Evolutionary conservation across 2,113 vertebrate species (phyloP), one percentile per base, ranked within the genome.

Genomic region (Syrmaticus mikado): DNA sequence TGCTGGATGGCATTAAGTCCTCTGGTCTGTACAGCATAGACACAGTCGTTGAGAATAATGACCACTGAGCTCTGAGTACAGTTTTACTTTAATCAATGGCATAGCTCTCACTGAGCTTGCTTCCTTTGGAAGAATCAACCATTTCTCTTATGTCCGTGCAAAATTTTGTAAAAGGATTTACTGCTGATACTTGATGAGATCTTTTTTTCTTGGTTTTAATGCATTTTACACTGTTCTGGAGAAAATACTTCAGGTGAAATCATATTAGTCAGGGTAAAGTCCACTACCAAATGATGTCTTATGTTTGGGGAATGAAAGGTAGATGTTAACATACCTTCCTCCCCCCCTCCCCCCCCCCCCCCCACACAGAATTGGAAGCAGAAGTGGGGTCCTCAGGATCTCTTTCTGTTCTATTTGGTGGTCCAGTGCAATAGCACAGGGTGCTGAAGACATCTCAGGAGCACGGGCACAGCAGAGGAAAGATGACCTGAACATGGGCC

Each of bases 161-260:
- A 45, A 58, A n/a, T n/a, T 52, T 58, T 71, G 53, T 77, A 71
- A 77, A 70, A 90, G 55, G 18, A 52, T 70, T 85, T 43, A 36
- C 45, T 70, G 27, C 22, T 74, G n/a, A 16, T 61, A 58, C 58
- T 60, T 65, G 5, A 74, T 43, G 36, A 25, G 18, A 55, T 57
- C 53, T 68, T 53, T 43, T 40, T 61, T 66, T 76, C 27, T 40
- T 73, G 15, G 4, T 8, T 85, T 88, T 88, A 86, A 41, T 70
- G 24, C 27, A 71, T 74, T 87, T 81, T 18, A 30, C 92, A 57
- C 15, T 64, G 28, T 71, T 89, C 55, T 50, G 41, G 24, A 82
- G 36, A 90, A 80, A 88, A 64, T 57, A 36, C 3, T 90, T 66
- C 3, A 80, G 43, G 48, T 85, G 60, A 61, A 90, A 87, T 85